Conservation (phyloP, 2,888 invertebrate genomes). For the Caenorhabditis macrosperma region DNA sequence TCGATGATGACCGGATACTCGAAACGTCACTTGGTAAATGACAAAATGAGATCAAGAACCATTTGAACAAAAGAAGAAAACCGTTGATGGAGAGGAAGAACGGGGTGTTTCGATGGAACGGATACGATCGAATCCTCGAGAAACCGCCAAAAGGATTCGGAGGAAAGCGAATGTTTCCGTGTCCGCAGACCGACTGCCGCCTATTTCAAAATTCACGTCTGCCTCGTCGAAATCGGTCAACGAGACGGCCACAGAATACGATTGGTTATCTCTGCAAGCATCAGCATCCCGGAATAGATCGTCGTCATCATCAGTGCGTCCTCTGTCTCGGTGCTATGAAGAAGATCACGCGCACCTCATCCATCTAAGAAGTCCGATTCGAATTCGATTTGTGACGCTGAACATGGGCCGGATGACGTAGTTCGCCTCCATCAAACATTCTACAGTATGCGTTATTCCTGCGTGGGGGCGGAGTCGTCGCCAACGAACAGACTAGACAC, state of each 20-base stretch:
- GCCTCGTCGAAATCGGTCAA: background rate
- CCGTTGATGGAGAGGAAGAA: background rate
- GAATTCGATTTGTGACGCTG: conserved; percentile 10
- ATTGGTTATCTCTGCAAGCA: conserved; percentile 44
- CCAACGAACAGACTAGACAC: conserved; percentile 44
- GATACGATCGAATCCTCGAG: background rate
- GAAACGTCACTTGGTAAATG: background rate
- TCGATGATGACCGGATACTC: conserved; percentile 28
- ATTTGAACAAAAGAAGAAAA: background rate
- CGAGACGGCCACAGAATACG: conserved; percentile 32
- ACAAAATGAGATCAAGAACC: conserved; percentile 31
- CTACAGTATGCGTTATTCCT: conserved; percentile 30
- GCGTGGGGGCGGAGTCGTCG: conserved; percentile 28
- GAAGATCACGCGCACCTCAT: conserved; percentile 20
- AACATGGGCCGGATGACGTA: conserved; percentile 39
- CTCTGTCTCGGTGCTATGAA: conserved; percentile 12
- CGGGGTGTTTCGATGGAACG: background rate
- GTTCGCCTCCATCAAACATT: conserved; percentile 34
- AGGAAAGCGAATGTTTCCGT: no score
- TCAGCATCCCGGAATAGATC: conserved; percentile 49
- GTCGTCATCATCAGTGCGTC: conserved; percentile 20
- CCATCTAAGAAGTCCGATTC: conserved; percentile 10
- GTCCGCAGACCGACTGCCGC: no score
- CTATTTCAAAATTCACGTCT: background rate
- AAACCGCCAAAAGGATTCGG: no score